Evolutionary conservation across 2,888 invertebrate species (phyloP), one percentile per base, ranked within the genome.

Genomic region (Agelastica alni): DNA sequence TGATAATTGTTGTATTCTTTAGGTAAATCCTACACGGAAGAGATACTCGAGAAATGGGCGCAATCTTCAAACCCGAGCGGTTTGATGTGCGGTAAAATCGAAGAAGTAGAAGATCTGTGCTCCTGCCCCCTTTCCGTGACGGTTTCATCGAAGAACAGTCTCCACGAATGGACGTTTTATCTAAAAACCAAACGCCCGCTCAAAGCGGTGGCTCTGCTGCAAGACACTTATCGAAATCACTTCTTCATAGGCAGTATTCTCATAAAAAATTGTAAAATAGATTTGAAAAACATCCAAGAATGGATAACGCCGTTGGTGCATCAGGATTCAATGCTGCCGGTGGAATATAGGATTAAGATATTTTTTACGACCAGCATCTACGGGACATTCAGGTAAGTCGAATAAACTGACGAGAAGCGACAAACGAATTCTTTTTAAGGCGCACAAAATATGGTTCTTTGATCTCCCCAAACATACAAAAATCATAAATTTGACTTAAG

Each of bases 141-240:
- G 30, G 82, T 85, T 47, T 82, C 84, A 37, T 82, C 84, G 4
- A 86, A 86, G 73, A 79, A 80, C 48, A 83, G 83, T 52, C 79
- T 79, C 59, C 80, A 83, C 10, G 81, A 82, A 58, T 86, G 86
- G 86, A 77, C 79, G 4, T 85, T 86, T 67, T 75, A 76, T n/a
- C 57, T 86, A 39, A 79, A 78, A 59, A 79, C 83, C 1, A 73
- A 78, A 66, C 74, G 78, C 49, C 76, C 78, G 6, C 72, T 88
- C 16, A 80, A 80, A 64, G 84, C 85, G 1, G 83, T 87, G 10
- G 85, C 86, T 1, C 73, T 88, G 6, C 73, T 89, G n/a, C 85
- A 87, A 68, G 88, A 88, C 70, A 83, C 85, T 1, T 83, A 86
- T 71, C 78, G 87, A 43, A 83, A 82, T 65, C 86, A 88, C 70